phyloP scores from a whole-genome alignment of 2,113 vertebrate species.

The Eclectus roratus region DNA sequence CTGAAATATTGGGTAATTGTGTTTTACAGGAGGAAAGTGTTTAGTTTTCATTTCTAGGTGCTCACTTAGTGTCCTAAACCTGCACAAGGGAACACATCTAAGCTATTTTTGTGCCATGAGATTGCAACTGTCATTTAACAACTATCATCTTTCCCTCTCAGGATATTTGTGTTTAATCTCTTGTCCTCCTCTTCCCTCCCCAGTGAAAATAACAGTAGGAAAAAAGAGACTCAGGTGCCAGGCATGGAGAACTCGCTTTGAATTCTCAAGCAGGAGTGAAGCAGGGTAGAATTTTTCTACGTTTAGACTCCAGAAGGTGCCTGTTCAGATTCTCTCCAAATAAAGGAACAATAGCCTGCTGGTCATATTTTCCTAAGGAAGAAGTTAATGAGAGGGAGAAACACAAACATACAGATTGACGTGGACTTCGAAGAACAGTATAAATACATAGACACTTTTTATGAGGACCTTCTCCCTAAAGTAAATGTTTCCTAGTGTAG shows the following conservation, averaged over 20 bases:
- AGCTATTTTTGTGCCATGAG: not conserved
- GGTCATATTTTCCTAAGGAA: not conserved
- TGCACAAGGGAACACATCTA: not conserved
- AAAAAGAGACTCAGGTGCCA: not conserved
- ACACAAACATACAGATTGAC: not conserved
- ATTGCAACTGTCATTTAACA: not conserved
- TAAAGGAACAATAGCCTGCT: not conserved
- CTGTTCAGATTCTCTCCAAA: not conserved
- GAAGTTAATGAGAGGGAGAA: not conserved
- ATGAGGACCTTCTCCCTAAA: not conserved
- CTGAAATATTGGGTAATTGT: slow-evolving; percentile 32
- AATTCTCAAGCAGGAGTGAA: not conserved
- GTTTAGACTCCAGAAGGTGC: not conserved
- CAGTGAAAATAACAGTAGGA: not conserved
- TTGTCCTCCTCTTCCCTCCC: not conserved
- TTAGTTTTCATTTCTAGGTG: slow-evolving; percentile 43
- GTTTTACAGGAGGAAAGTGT: slow-evolving; percentile 8
- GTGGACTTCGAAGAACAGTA: not conserved
- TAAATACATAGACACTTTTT: not conserved
- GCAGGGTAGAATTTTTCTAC: not conserved
- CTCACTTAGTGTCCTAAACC: slow-evolving; percentile 14
- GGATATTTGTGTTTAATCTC: not conserved
- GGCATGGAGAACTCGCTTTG: not conserved
- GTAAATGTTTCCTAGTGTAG: not conserved
- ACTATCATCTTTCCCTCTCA: not conserved